Conservation (phyloP, 2,113 vertebrate genomes). For the Bubo bubo region DNA sequence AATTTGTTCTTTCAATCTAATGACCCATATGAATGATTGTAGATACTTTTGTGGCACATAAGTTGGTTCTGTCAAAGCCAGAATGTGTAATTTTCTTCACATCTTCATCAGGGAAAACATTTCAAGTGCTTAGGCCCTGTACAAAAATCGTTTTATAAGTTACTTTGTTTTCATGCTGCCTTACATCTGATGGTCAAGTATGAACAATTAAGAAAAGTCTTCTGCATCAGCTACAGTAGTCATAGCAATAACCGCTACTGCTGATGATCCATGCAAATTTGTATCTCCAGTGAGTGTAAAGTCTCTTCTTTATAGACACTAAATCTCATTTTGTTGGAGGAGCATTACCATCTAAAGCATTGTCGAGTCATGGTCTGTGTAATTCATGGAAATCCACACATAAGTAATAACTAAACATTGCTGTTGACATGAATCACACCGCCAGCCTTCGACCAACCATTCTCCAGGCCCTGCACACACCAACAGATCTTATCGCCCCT, state of each 20-base stretch:
- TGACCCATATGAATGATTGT: not conserved
- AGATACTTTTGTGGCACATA: not conserved
- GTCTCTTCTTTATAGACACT: not conserved
- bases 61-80: not conserved
- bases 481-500: not conserved
- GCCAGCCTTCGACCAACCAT: not conserved
- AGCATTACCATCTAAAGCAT: not conserved
- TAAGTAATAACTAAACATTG: not conserved
- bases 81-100: not conserved
- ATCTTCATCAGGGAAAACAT: not conserved
- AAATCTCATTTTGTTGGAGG: not conserved
- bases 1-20: constrained; percentile 58
- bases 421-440: not conserved
- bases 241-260: not conserved
- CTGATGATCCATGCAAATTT: not conserved
- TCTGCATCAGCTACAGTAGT: not conserved
- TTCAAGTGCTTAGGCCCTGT: not conserved
- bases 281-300: not conserved
- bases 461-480: accelerated
- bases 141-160: not conserved
- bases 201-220: not conserved
- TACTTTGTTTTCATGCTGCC: not conserved
- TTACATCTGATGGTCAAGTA: not conserved
- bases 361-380: not conserved
- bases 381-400: not conserved